These are phyloP conservation scores for Scarus forsteni DNA, from an alignment of 2,797 vertebrate species.

Conservation along the genomic window DNA sequence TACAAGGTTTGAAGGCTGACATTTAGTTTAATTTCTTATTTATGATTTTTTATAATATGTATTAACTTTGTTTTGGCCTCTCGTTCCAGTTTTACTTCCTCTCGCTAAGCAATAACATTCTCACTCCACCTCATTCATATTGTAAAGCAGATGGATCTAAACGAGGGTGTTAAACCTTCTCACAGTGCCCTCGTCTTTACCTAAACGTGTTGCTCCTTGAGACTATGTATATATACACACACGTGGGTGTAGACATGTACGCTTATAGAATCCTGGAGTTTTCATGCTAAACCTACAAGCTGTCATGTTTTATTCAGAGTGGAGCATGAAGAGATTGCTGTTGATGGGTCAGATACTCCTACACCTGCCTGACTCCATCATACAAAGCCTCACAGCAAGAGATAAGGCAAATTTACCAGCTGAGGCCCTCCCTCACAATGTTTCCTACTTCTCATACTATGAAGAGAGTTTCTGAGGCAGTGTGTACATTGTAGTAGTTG, in stretches of 20 bases:
- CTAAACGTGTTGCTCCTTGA: slow-evolving; percentile 8
- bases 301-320: slow-evolving; percentile 53
- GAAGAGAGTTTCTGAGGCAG: too few species aligned
- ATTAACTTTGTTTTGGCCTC: neutral
- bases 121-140: slow-evolving; percentile 12
- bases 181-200: slow-evolving; percentile 1
- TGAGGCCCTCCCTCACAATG: slow-evolving; percentile 1
- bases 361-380: slow-evolving; percentile 17
- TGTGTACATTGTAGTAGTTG: too few species aligned
- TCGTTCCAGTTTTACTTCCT: neutral
- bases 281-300: slow-evolving; percentile 38
- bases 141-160: slow-evolving; percentile 9
- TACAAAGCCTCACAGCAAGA: slow-evolving; percentile 10
- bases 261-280: slow-evolving; percentile 11
- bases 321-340: slow-evolving; percentile 16
- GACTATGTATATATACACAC: neutral
- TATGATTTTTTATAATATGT: slow-evolving; percentile 1
- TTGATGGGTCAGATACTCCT: slow-evolving; percentile 28
- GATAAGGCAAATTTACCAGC: neutral
- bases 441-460: neutral
- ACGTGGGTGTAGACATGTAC: neutral
- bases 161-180: neutral
- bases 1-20: neutral
- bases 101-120: neutral
- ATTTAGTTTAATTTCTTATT: slow-evolving; percentile 2